These are phyloP conservation scores for Brachynemurus nebulosus DNA, from an alignment of 2,888 invertebrate genomes.

Conservation along the genomic window DNA sequence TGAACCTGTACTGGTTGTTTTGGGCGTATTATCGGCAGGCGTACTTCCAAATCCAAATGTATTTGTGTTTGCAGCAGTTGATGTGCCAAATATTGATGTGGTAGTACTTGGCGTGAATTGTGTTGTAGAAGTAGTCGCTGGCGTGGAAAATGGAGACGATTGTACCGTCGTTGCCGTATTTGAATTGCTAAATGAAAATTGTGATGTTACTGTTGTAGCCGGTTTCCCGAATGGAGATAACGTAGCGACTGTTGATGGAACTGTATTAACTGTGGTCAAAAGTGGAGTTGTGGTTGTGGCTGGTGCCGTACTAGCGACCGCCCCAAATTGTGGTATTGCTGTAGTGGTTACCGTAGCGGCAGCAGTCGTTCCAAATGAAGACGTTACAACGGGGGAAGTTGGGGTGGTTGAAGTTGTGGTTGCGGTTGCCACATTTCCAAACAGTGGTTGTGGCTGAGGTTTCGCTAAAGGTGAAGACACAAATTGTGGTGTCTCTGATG, in stretches of 20 bases:
- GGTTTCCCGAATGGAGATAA: slow-evolving; percentile 7
- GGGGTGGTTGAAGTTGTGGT: not conserved
- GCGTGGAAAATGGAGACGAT: slow-evolving; percentile 8
- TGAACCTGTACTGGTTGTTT: slow-evolving; percentile 14
- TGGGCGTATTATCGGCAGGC: slow-evolving; percentile 5
- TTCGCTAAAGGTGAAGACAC: not conserved
- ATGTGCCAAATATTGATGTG: slow-evolving; percentile 10
- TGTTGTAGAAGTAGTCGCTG: not conserved
- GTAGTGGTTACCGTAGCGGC: not conserved
- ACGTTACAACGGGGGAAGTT: not conserved
- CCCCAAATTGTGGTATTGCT: not conserved
- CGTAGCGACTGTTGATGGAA: no score
- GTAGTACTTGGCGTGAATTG: slow-evolving; percentile 1
- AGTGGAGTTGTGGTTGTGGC: not conserved
- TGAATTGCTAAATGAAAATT: slow-evolving; percentile 10
- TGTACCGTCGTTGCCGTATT: slow-evolving; percentile 4
- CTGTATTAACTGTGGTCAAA: not conserved
- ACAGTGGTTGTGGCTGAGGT: not conserved
- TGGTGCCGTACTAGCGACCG: not conserved
- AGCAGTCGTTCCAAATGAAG: not conserved
- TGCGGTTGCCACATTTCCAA: not conserved
- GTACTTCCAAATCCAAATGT: slow-evolving; percentile 2
- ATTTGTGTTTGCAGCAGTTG: slow-evolving; percentile 4
- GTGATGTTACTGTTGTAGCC: slow-evolving; percentile 2
- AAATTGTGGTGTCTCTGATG: not conserved